Evolutionary conservation across 2,888 invertebrate genomes (phyloP), one percentile per base, ranked within the genome.

Genomic region (Netelia virgata): DNA sequence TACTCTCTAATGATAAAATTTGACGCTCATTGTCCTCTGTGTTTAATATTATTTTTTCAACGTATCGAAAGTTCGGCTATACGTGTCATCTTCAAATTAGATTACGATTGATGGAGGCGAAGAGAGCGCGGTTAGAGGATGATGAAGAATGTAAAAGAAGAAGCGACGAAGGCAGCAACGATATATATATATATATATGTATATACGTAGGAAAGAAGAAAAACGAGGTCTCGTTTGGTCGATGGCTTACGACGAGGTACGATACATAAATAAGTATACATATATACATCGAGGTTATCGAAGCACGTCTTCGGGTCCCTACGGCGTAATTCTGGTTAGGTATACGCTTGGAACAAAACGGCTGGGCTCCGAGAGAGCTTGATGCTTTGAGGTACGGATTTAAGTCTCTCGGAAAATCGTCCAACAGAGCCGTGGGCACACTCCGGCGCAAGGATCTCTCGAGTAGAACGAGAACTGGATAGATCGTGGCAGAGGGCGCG

Each of bases 41-140:
- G 14, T 47, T 47, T 47, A 47, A 11, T 47, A n/a, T 47, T 47
- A 3, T 1, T 14, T 11, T 14, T 1, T 47, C 47, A 47, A 59
- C 47, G 47, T 68, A 59, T 47, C 14, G 28, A 9, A 47, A 57
- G 10, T 77, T n/a, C 16, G 68, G 18, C 76, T 59, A 50, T 18
- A 47, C 23, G 43, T 47, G 16, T 57, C 80, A 57, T 63, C 50
- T 73, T 68, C 53, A 74, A 64, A 84, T 76, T 77, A 74, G 84
- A 84, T 84, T 84, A 81, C 63, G 84, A 84, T 84, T 86, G 81
- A 81, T 83, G 74, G 61, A 20, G 64, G 68, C 77, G 77, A 86
- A 70, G 81, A 86, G 81, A 84, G 77, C 80, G 63, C 73, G 81
- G 69, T 77, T 77, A 69, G 69, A 74, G 55, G 66, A 72, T 76